A percentile compares a stretch with the other conserved stretches of the same genome.
phyloP scores from a whole-genome alignment of 2,888 invertebrate species.

The Epinotia ramella region DNA sequence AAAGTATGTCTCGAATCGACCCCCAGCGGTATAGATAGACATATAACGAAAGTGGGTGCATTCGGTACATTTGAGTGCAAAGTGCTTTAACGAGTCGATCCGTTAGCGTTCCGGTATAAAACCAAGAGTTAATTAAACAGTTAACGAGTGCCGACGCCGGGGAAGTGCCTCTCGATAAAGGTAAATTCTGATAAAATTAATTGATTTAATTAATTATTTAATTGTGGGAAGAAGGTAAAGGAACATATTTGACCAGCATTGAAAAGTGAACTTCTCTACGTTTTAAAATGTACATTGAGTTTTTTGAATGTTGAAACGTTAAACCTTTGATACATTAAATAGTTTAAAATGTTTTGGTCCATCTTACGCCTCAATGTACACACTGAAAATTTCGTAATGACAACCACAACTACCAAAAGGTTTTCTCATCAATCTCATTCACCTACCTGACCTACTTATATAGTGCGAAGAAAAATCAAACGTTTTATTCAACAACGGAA shows the following conservation, averaged over 20 bases:
- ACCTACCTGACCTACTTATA: too few species aligned
- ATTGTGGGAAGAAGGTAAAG: background rate
- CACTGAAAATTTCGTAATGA: too few species aligned
- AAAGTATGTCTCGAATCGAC: too few species aligned
- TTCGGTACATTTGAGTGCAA: slow-evolving; percentile 12
- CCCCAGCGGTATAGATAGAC: background rate
- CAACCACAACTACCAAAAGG: too few species aligned
- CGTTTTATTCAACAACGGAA: too few species aligned
- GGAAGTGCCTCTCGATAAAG: background rate
- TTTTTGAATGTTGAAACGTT: too few species aligned
- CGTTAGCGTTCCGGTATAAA: slow-evolving; percentile 18
- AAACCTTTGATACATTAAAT: too few species aligned
- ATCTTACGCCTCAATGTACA: too few species aligned
- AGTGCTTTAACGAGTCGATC: slow-evolving; percentile 20
- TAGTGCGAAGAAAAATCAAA: too few species aligned
- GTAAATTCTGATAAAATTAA: slow-evolving; percentile 13
- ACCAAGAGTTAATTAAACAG: slow-evolving; percentile 32
- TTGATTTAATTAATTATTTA: background rate
- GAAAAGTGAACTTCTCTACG: background rate
- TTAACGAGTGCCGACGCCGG: slow-evolving; percentile 9
- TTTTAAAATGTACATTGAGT: background rate
- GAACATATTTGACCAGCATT: background rate
- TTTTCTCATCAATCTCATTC: too few species aligned
- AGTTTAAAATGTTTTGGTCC: too few species aligned
- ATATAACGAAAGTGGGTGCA: slow-evolving; percentile 28